phyloP scores from a whole-genome alignment of 2,797 vertebrate species.

The Arnoldichthys spilopterus region DNA sequence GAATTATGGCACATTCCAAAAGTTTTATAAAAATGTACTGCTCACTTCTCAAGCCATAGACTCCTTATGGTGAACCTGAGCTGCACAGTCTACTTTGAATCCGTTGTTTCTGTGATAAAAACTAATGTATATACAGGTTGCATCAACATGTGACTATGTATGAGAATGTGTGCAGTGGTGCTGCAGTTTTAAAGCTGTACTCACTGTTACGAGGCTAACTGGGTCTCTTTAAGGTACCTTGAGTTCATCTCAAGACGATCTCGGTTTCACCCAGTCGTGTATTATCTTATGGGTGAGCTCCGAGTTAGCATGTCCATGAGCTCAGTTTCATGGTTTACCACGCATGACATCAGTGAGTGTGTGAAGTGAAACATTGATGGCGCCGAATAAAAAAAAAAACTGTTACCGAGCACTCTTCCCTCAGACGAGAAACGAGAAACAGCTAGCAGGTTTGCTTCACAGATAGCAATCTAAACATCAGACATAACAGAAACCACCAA shows the following conservation, averaged over 20 bases:
- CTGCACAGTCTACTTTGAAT: too few species aligned
- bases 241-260: background rate
- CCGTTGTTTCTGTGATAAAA: too few species aligned
- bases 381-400: background rate
- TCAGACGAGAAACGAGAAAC: background rate
- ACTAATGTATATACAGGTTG: too few species aligned
- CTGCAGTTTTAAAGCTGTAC: too few species aligned
- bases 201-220: too few species aligned
- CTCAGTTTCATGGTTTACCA: background rate
- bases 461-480: conserved; percentile 7
- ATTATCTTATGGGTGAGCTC: background rate
- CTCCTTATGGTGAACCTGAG: too few species aligned
- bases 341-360: background rate
- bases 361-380: background rate
- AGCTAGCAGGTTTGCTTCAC: background rate
- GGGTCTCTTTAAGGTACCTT: background rate
- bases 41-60: too few species aligned
- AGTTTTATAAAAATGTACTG: too few species aligned
- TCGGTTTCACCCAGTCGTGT: background rate
- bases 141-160: too few species aligned
- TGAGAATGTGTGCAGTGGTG: too few species aligned
- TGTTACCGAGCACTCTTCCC: background rate
- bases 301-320: conserved; percentile 1
- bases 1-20: too few species aligned
- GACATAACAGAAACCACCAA: background rate